phyloP scores from a whole-genome alignment of 2,113 vertebrate genomes.

The Smithornis capensis region DNA sequence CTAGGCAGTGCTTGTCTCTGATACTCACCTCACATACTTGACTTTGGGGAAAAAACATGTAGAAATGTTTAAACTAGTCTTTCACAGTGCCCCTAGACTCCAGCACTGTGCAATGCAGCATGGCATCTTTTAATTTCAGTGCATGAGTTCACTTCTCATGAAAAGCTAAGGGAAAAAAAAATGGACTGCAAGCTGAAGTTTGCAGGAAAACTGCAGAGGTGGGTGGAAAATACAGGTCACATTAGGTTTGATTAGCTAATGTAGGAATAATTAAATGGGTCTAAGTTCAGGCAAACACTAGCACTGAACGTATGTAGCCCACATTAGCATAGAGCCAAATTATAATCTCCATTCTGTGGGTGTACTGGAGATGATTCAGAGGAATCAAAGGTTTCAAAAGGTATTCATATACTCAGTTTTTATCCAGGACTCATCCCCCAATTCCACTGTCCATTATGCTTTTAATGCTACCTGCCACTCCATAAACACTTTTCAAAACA shows the following conservation, averaged over 20 bases:
- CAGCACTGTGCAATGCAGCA: not conserved
- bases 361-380: not conserved
- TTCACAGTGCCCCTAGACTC: not conserved
- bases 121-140: not conserved
- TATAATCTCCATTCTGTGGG: not conserved
- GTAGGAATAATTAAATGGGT: not conserved
- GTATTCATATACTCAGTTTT: not conserved
- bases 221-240: not conserved
- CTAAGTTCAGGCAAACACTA: not conserved
- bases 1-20: not conserved
- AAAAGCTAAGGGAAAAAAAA: not conserved
- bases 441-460: not conserved
- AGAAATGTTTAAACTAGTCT: not conserved
- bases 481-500: not conserved
- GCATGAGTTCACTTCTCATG: not conserved
- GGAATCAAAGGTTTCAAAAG: not conserved
- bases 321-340: not conserved
- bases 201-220: not conserved
- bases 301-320: not conserved
- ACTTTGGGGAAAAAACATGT: not conserved
- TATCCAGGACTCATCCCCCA: not conserved
- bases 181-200: not conserved
- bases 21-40: not conserved
- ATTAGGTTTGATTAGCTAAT: not conserved
- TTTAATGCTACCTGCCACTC: not conserved